Evolutionary conservation across 1,140 invertebrate genomes (phyloP).

Genomic region (Chironomus tepperi): DNA sequence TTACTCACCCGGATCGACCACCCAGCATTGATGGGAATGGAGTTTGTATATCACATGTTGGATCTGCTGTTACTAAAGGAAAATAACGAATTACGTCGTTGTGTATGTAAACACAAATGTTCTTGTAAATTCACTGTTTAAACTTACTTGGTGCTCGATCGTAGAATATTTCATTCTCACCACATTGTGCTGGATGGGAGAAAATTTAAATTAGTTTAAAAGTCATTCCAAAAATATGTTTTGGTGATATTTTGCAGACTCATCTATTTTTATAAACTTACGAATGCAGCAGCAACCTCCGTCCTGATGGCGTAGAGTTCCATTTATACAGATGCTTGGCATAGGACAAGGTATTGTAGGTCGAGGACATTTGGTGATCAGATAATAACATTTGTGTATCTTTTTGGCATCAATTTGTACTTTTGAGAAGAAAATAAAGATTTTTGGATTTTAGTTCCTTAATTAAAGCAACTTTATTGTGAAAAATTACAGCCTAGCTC

Average conservation of each 20-base stretch:
- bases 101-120: background rate
- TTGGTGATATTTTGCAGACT: too few relatives aligned
- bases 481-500: too few relatives aligned
- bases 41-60: constrained; percentile 3
- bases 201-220: background rate
- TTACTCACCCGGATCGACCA: background rate
- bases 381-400: background rate
- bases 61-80: background rate
- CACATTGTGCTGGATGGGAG: background rate
- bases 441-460: too few relatives aligned
- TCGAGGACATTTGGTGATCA: background rate
- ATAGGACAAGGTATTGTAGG: background rate
- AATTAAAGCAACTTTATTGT: too few relatives aligned
- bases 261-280: background rate
- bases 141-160: background rate
- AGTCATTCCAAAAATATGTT: background rate
- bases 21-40: background rate
- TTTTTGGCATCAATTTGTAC: background rate
- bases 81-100: background rate
- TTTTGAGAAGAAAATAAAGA: background rate
- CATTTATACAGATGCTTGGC: background rate
- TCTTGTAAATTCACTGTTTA: background rate
- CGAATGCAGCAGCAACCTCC: background rate
- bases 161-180: background rate
- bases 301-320: background rate